Base-by-base conservation (phyloP, 2,113 vertebrate species). In the Ciconia boyciana region DNA sequence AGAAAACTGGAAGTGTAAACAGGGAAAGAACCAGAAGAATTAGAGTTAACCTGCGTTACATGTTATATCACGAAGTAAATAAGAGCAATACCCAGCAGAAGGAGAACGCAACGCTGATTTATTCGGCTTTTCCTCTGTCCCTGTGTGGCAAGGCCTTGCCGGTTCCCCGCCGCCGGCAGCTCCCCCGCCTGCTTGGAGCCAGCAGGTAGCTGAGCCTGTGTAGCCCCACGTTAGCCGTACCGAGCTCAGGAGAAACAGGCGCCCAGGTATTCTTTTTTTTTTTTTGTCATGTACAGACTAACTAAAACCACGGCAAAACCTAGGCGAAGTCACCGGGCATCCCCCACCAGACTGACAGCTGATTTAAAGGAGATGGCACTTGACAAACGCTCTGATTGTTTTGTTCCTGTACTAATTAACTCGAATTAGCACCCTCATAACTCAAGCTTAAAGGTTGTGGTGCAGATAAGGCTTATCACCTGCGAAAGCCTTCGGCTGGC, bases 241-340 rank as follows among this genome's bases (percentile, higher is more conserved):
- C 2, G 14, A 66, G 55, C 65, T n/a, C 39, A 4, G 55, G 19
- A 44, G 41, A 82, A 65, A 5, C 18, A 18, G 28, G 9, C 43
- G 49, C 21, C 7, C 13, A 24, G 4, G 6, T 9, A 15, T 9
- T 34, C 6, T 4, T 24, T 49, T 11, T 16, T 18, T 14, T 4
- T 58, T 32, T 31, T 31, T 32, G 48, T 4, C 26, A 6, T 7
- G 10, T 12, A n/a, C 20, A 36, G 4, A 10, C 48, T 68, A 43
- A 69, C 26, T 34, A 36, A 66, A 83, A 26, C 5, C 7, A 44
- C 7, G 4, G 28, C 34, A 69, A 84, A 61, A 39, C 3, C 11
- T 26, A 46, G 46, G 14, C 1, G 1, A 9, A 28, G 9, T 20
- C n/a, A 21, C 4, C 1, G 4, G 20, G n/a, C 20, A 21, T 15